Evolutionary conservation across 2,888 invertebrate genomes (phyloP).

Genomic region (Gisinianus flammeolus): DNA sequence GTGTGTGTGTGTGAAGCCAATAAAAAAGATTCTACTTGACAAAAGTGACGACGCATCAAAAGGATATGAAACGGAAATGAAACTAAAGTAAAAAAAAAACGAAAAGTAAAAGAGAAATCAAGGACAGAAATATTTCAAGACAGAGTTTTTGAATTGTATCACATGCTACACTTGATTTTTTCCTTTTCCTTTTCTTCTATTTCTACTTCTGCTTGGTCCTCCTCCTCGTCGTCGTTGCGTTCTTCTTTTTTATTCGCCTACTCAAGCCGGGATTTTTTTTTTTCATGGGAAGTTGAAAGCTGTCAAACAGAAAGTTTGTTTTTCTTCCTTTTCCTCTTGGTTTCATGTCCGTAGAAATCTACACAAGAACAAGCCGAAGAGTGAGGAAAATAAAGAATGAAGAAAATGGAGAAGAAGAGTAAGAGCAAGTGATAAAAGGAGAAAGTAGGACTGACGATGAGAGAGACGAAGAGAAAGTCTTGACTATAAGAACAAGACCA

Average conservation of each 20-base stretch:
- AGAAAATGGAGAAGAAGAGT: not conserved
- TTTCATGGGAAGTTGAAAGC: constrained; percentile 7
- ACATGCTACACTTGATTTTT: not conserved
- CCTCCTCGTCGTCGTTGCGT: not conserved
- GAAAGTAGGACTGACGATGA: no score
- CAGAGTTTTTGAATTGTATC: no score
- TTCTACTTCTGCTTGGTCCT: not conserved
- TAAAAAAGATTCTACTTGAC: not conserved
- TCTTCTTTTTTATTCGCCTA: not conserved
- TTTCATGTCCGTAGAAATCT: no score
- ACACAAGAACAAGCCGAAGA: no score
- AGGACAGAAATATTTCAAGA: no score
- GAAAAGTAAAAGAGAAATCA: no score
- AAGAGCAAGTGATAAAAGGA: not conserved
- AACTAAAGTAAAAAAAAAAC: no score
- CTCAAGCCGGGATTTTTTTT: not conserved
- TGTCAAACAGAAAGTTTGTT: constrained; percentile 26
- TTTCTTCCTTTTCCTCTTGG: not conserved
- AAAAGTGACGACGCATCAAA: no score
- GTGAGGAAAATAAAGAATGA: not conserved
- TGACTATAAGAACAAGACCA: no score
- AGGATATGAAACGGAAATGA: no score
- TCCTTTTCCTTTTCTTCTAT: not conserved
- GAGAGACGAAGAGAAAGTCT: no score
- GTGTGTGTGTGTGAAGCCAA: no score